These are phyloP conservation scores for Pterocles orientalis DNA, from an alignment of 2,113 vertebrate species.

Conservation along the genomic window DNA sequence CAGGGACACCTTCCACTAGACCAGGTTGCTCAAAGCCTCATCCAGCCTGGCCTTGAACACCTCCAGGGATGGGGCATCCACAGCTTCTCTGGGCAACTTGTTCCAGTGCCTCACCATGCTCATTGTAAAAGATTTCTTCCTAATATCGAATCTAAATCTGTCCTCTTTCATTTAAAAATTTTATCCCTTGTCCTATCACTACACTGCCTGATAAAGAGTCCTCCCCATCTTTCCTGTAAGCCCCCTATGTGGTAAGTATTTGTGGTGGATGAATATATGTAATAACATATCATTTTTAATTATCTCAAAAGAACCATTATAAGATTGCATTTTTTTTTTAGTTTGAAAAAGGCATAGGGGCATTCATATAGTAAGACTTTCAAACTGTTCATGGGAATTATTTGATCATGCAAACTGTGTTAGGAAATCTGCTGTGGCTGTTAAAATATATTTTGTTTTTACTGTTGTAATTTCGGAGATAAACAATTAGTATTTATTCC, in stretches of 20 bases:
- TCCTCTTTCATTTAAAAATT: too few relatives aligned
- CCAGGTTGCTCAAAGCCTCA: too few relatives aligned
- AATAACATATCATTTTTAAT: background rate
- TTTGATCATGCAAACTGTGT: background rate
- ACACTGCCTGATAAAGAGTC: too few relatives aligned
- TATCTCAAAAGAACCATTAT: background rate
- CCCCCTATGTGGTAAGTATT: background rate
- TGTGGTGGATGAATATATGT: background rate
- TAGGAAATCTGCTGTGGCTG: constrained; percentile 32
- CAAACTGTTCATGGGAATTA: background rate
- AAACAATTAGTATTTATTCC: constrained; percentile 38
- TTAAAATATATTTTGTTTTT: constrained; percentile 35
- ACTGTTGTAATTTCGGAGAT: constrained; percentile 22
- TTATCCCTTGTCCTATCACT: too few relatives aligned
- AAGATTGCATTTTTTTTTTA: background rate
- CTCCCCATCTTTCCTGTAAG: too few relatives aligned
- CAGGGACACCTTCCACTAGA: too few relatives aligned
- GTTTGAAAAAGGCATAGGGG: background rate
- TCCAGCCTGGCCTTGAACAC: too few relatives aligned
- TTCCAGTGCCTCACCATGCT: too few relatives aligned
- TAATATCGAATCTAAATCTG: too few relatives aligned
- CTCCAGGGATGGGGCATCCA: too few relatives aligned
- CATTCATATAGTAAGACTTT: background rate
- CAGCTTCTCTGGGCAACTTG: too few relatives aligned
- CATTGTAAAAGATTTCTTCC: too few relatives aligned